Evolutionary conservation across 2,113 vertebrate genomes (phyloP), one percentile per base, ranked within the genome.

Genomic region (Dasyornis broadbenti): DNA sequence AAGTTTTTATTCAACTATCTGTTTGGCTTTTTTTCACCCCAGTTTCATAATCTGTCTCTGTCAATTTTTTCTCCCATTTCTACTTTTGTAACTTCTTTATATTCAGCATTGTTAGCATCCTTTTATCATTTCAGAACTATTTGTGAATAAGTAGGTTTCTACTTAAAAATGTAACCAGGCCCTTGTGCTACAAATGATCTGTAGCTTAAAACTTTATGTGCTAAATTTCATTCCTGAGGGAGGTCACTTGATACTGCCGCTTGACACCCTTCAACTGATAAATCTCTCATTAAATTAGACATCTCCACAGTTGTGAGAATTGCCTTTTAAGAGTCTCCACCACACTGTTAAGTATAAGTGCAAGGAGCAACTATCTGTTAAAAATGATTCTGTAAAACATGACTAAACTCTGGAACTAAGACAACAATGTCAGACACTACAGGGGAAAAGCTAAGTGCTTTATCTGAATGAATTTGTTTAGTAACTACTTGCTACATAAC

Each of bases 221-320:
- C 20, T 60, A 64, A 92, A 86, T 95, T 89, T 83, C 33, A 54
- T 66, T 97, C 49, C 87, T 65, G 47, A 89, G 24, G 45, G 71
- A 92, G 23, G 35, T 87, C 81, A 94, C 33, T 90, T 65, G 42
- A 71, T 72, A 56, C 26, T 92, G 57, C 28, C 71, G 6, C 73
- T 91, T 77, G 57, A 92, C 89, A 86, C 52, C 7, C 50, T 69
- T 95, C 86, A 89, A 24, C 71, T 73, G 81, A 90, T 90, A 86
- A 94, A 86, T 81, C 72, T 91, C 78, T 90, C 44, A 94, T 93
- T 94, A 92, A 96, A 92, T 82, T 81, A 95, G 95, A 89, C 90
- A 96, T 73, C 68, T 88, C 76, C 33, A 80, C 66, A 28, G 54
- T 30, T 88, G 64, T 79, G 68, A 94, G 68, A 93, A 92, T 71